phyloP scores from a whole-genome alignment of 2,888 invertebrate species.

The Melitaea athalia region DNA sequence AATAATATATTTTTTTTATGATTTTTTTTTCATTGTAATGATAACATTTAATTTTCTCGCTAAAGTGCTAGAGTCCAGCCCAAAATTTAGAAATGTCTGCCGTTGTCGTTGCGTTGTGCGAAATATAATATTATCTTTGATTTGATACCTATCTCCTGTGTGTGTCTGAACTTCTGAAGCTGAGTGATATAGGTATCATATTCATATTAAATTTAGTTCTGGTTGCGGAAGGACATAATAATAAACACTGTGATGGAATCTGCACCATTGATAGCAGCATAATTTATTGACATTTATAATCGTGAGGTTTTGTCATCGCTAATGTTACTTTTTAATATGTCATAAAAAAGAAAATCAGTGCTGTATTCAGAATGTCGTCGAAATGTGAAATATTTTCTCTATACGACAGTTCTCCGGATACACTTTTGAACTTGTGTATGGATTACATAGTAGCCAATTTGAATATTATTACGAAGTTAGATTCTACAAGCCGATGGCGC shows the following conservation, averaged over 20 bases:
- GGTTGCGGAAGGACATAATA: slow-evolving; percentile 15
- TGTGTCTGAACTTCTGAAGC: slow-evolving; percentile 29
- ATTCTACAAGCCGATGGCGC: slow-evolving; percentile 69
- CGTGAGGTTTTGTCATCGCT: slow-evolving; percentile 48
- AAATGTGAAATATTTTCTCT: slow-evolving; percentile 54
- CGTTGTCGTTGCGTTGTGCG: slow-evolving; percentile 47
- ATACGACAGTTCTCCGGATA: slow-evolving; percentile 78
- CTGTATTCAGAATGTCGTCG: slow-evolving; percentile 55
- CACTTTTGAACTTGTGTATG: slow-evolving; percentile 84
- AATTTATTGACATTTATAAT: slow-evolving; percentile 4
- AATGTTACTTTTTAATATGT: slow-evolving; percentile 46
- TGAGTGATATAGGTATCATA: slow-evolving; percentile 34
- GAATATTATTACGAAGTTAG: slow-evolving; percentile 81
- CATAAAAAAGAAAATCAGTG: slow-evolving; percentile 40
- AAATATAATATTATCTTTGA: slow-evolving; percentile 31
- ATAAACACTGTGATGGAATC: slow-evolving; percentile 28
- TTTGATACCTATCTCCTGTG: slow-evolving; percentile 34
- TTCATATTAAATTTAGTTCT: slow-evolving; percentile 10
- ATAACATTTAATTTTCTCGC: not conserved
- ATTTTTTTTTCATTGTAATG: not conserved
- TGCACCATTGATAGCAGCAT: slow-evolving; percentile 16
- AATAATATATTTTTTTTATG: not conserved
- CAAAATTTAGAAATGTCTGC: slow-evolving; percentile 18
- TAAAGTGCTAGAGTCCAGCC: slow-evolving; percentile 23
- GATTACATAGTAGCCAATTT: slow-evolving; percentile 84